Base-by-base conservation (phyloP, 2,113 vertebrate species). In the Isurus oxyrinchus region DNA sequence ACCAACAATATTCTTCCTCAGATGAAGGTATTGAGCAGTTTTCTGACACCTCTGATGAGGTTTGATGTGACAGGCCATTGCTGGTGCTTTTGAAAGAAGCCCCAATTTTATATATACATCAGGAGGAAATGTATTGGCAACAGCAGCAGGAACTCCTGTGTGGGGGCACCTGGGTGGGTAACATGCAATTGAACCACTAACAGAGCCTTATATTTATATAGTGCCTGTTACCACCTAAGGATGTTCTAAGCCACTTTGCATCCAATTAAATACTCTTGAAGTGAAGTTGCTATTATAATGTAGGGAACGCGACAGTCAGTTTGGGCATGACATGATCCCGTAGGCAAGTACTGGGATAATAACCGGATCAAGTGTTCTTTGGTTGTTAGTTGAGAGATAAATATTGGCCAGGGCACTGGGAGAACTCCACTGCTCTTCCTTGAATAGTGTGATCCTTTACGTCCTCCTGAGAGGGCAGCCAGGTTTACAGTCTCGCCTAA, bases 1-100 rank as follows among this genome's bases (percentile, higher is more conserved):
- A 69, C 61, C 61, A 55, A 72, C n/a, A 95, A 53, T 72, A 95
- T 69, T 44, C 44, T 13, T 35, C 94, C 94, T 27, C 94, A 67
- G 66, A 16, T n/a, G 94, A 95, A 14, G 94, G 11, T 27, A 4
- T 72, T 95, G 66, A 95, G 66, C 63, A 95, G 61, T 21, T 44
- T 67, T 44, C 23, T 95, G 59, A 95, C 93, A 95, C 4, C 61
- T n/a, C 35, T 27, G 63, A 67, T 94, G n/a, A 94, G 19, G 88
- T 25, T 94, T 94, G 94, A 69, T 53, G 94, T 67, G 66, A 95
- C 94, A 95, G 90, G 35, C 7, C 55, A 91, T 5, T n/a, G 55
- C 14, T 59, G 55, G 7, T 2, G 13, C 90, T 94, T 49, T 63
- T 40, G 90, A 6, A 14, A 94, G 59, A n/a, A 66, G 35, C n/a